phyloP scores from a whole-genome alignment of 2,113 vertebrate species.

The Menura novaehollandiae region DNA sequence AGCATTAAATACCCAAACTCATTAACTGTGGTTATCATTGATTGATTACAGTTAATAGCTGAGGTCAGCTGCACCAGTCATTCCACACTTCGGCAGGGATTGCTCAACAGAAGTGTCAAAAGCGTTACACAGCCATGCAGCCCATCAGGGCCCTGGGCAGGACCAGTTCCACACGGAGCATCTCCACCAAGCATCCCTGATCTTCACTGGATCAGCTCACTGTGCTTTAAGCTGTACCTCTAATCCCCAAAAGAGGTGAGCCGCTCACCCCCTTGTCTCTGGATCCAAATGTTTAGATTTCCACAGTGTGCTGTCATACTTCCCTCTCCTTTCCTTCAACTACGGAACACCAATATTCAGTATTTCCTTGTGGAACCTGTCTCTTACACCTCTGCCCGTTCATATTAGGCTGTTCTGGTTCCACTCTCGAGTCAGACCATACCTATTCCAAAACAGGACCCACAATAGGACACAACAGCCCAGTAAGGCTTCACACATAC shows the following conservation, averaged over 20 bases:
- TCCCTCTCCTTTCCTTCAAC: background rate
- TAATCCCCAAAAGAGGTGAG: background rate
- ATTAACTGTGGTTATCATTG: background rate
- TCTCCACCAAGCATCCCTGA: rapidly evolving
- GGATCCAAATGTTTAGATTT: background rate
- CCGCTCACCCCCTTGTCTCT: background rate
- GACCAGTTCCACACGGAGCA: background rate
- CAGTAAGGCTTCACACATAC: background rate
- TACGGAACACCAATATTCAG: rapidly evolving
- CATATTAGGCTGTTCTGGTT: background rate
- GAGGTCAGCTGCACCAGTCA: background rate
- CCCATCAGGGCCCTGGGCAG: background rate
- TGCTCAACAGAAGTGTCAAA: background rate
- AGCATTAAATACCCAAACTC: background rate
- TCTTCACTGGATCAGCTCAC: rapidly evolving
- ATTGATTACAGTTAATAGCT: background rate
- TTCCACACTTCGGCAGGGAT: background rate
- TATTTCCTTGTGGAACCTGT: background rate
- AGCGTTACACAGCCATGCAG: background rate
- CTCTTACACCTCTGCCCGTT: background rate
- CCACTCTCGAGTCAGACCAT: rapidly evolving
- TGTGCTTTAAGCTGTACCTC: no score
- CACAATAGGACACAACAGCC: background rate
- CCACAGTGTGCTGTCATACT: background rate
- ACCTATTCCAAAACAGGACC: background rate